Base-by-base conservation (phyloP, 2,888 invertebrate species). In the Drosophila melanosoma region DNA sequence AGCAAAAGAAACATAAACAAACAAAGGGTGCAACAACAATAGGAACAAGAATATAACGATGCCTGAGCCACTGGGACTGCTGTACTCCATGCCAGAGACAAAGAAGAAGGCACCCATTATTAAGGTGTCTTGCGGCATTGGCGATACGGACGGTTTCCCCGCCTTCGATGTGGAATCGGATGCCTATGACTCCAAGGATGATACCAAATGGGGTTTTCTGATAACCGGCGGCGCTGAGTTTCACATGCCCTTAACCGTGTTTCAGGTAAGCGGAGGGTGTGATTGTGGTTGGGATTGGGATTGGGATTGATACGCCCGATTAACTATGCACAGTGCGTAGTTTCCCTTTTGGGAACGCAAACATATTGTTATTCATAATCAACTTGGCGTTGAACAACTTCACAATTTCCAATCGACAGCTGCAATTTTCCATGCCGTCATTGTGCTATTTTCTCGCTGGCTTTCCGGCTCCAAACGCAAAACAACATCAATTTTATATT, bases 221-320 rank as follows among this genome's bases (percentile, higher is more conserved):
- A 92, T 93, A 75, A 93, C 93, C 54, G 93, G 93, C 42, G 93
- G 93, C 40, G 92, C 92, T 35, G 93, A 93, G 61, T 93, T 93
- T 82, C 93, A 93, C 63, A 93, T 93, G 93, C 93, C 93, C 48
- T 78, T 93, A 60, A 93, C 93, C 36, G 93, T 93, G 40, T 93
- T 93, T 86, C 93, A 93, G 91, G 93, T 93, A 82, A 57, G 57
- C 3, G 8, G 8, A n/a, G 4, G 8, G 2, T 12, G 10, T 1
- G 29, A 8, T 29, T 29, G 29, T 29, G 29, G 29, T 29, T 29
- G 29, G 29, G 5, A 26, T 26, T 26, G 26, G 3, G 29, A 29
- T 20, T 88, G 86, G 12, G 7, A 77, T 33, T 3, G 58, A 45
- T 45, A 51, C 54, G 48, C 51, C 45, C 61, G 54, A 40, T 63